phyloP scores from a whole-genome alignment of 2,888 invertebrate species.

The Euzophera pinguis region DNA sequence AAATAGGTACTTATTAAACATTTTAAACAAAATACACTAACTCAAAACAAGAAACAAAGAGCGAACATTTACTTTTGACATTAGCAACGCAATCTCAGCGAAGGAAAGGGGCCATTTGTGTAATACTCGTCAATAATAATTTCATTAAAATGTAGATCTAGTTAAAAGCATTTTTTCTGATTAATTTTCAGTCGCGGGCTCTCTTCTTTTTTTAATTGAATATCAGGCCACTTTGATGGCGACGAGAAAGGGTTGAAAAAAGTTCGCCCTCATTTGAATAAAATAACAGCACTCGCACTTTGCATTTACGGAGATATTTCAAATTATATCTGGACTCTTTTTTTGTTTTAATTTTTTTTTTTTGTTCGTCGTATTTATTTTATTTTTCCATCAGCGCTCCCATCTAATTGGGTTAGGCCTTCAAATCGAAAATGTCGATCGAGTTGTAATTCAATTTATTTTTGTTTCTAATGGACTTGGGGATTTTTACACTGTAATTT shows the following conservation, averaged over 20 bases:
- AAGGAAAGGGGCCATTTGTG: constrained; percentile 61
- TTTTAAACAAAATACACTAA: constrained; percentile 26
- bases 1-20: too few species aligned
- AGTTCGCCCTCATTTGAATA: constrained; percentile 79
- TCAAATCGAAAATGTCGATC: constrained; percentile 79
- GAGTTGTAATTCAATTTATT: constrained; percentile 79
- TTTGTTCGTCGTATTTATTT: constrained; percentile 76
- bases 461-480: constrained; percentile 79
- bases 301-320: constrained; percentile 80
- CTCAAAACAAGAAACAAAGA: constrained; percentile 9
- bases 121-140: constrained; percentile 79
- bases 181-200: constrained; percentile 77
- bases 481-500: constrained; percentile 69
- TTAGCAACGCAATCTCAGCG: constrained; percentile 61
- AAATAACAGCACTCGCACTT: constrained; percentile 80
- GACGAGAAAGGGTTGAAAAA: constrained; percentile 75
- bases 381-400: constrained; percentile 78
- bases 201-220: constrained; percentile 80
- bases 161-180: constrained; percentile 81
- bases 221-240: constrained; percentile 80
- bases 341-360: constrained; percentile 75
- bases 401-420: constrained; percentile 79
- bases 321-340: constrained; percentile 79
- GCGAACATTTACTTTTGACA: constrained; percentile 20
- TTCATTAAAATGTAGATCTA: constrained; percentile 81